phyloP scores from a whole-genome alignment of 1,140 invertebrate genomes.

The Hermetia illucens region DNA sequence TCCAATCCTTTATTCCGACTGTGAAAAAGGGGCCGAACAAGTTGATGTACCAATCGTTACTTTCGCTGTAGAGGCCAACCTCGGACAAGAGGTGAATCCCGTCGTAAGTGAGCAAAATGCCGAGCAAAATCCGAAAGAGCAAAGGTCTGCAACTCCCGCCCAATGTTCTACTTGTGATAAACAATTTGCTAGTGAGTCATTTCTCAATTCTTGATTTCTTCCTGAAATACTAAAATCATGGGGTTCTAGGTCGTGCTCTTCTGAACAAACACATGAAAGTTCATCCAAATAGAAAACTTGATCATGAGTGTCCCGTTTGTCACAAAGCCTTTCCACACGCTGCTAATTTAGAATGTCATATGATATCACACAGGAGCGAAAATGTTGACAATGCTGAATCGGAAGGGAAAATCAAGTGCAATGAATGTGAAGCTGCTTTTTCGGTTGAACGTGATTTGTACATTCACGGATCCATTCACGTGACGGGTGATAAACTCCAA shows the following conservation, averaged over 20 bases:
- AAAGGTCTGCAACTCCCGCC: neutral
- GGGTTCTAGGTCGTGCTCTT: constrained; percentile 30
- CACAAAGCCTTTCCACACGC: constrained; percentile 20
- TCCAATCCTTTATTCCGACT: neutral
- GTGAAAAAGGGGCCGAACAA: neutral
- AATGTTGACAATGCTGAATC: constrained; percentile 3
- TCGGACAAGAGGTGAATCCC: neutral
- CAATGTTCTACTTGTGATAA: constrained; percentile 9
- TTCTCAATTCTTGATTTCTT: neutral
- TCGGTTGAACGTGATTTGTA: constrained; percentile 9
- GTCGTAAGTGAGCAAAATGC: neutral
- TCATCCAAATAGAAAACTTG: constrained; percentile 26
- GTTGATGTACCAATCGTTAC: neutral
- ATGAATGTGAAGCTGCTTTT: constrained; percentile 11
- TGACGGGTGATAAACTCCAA: constrained; percentile 5
- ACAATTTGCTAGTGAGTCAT: constrained; percentile 11
- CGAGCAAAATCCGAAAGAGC: neutral
- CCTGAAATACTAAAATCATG: neutral
- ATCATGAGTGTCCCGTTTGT: constrained; percentile 35
- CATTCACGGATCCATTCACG: constrained; percentile 13
- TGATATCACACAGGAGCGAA: neutral
- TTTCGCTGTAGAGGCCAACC: neutral
- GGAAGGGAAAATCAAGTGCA: constrained; percentile 9
- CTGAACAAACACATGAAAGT: constrained; percentile 34
- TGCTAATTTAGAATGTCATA: constrained; percentile 9